Base-by-base conservation (phyloP, 2,888 invertebrate species). In the Drosophila suboccidentalis region DNA sequence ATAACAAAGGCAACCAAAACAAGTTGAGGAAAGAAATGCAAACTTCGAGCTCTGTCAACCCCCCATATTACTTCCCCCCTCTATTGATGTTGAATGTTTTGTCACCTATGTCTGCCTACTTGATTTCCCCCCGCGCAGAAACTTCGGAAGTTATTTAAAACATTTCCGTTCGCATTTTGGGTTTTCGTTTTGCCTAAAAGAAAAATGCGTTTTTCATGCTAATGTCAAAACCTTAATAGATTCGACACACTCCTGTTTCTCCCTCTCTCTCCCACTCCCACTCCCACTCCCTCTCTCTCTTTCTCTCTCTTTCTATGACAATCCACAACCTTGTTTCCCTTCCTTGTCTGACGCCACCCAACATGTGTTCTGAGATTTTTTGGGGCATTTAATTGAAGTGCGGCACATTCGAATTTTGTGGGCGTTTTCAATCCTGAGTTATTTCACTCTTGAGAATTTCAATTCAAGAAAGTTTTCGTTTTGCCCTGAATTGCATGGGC, bases 201-300 rank as follows among this genome's bases (percentile, higher is more conserved):
- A 87, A 80, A 89, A 87, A 87, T 87, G 86, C 75, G 87, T 87
- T 87, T 87, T 87, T 89, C 90, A 87, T 87, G 87, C 87, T 87
- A 87, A 87, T 87, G 80, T 83, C 90, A 81, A 79, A 84, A 75
- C 74, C 86, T 63, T 87, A 87, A 87, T 88, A 85, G 88, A 88
- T 82, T 78, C 79, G 53, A 67, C 46, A 44, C 54, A 54, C 49
- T 29, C 64, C 11, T 8, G 22, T 11, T 11, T 17, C 13, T 34
- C 38, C 10, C 10, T 5, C n/a, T 36, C 41, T 10, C 22, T n/a
- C n/a, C n/a, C n/a, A n/a, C n/a, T n/a, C n/a, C n/a, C n/a, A n/a
- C n/a, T n/a, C n/a, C n/a, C n/a, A n/a, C n/a, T n/a, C n/a, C n/a
- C n/a, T 29, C 15, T 22, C 2, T 10, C 32, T 22, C n/a, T 17